These are phyloP conservation scores for Muraenolepis orangiensis DNA, from an alignment of 2,797 vertebrate genomes.

Conservation along the genomic window DNA sequence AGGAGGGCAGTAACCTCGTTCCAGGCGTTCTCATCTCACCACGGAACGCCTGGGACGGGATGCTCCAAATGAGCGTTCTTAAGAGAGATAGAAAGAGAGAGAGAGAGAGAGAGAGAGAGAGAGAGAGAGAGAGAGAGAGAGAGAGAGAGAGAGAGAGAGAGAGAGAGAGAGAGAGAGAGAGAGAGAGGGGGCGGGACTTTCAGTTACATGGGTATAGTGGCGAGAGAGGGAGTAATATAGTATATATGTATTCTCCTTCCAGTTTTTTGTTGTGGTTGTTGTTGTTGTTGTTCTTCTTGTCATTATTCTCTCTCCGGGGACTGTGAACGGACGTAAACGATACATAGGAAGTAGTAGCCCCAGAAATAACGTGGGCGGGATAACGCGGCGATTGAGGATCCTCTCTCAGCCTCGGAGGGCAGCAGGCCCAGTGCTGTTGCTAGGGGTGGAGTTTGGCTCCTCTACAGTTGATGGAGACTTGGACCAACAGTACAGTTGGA, in stretches of 20 bases:
- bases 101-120: too few relatives aligned
- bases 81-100: too few relatives aligned
- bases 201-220: too few relatives aligned
- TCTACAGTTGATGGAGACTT: conserved; percentile 45
- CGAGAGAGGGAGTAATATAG: background rate
- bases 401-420: conserved; percentile 37
- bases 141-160: background rate
- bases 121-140: too few relatives aligned
- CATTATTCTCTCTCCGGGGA: background rate
- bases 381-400: background rate
- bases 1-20: background rate
- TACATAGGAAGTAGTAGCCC: background rate
- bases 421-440: conserved; percentile 15
- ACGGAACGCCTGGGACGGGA: background rate
- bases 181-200: background rate
- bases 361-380: background rate
- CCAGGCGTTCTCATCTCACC: background rate
- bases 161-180: background rate
- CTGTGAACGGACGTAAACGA: too few relatives aligned
- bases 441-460: conserved; percentile 52
- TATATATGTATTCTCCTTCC: background rate
- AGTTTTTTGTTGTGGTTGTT: background rate
- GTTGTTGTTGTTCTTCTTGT: background rate
- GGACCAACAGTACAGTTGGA: background rate
- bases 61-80: background rate